Evolutionary conservation across 1,140 invertebrate genomes (phyloP).

Genomic region (Drosophila setifemur): DNA sequence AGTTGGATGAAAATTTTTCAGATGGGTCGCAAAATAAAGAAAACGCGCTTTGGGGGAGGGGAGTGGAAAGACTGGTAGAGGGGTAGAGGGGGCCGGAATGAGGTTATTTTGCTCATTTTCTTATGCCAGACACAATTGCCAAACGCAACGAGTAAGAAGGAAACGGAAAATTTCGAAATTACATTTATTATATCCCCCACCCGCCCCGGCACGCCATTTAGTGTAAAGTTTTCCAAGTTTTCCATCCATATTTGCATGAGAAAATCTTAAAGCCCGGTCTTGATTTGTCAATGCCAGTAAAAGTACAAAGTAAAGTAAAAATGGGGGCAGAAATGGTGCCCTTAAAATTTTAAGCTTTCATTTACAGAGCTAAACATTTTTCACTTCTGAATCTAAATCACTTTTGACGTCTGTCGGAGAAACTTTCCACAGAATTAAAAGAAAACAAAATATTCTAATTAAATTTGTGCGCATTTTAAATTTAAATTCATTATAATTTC

Average conservation of each 20-base stretch:
- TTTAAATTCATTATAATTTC: no score
- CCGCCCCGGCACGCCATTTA: constrained; percentile 29
- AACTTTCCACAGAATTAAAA: no score
- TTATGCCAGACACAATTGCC: constrained; percentile 50
- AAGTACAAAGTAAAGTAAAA: background rate
- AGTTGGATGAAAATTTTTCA: constrained; percentile 6
- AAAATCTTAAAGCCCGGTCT: constrained; percentile 23
- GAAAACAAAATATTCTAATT: no score
- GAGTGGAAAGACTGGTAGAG: background rate
- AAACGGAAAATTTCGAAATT: constrained; percentile 51
- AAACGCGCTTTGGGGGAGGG: background rate
- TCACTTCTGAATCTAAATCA: no score
- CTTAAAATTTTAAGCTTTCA: constrained; percentile 28
- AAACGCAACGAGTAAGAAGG: constrained; percentile 8
- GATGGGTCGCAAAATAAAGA: background rate
- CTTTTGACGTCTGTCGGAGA: no score
- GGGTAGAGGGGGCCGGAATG: no score
- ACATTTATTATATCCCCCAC: constrained; percentile 62
- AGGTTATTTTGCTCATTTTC: constrained; percentile 51
- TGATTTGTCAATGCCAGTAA: constrained; percentile 19
- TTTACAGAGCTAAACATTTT: no score
- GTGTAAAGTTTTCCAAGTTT: constrained; percentile 24
- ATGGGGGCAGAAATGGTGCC: no score
- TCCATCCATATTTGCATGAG: constrained; percentile 10
- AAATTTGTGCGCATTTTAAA: no score